Conservation (phyloP, 1,140 invertebrate genomes). For the Drosophila insularis region DNA sequence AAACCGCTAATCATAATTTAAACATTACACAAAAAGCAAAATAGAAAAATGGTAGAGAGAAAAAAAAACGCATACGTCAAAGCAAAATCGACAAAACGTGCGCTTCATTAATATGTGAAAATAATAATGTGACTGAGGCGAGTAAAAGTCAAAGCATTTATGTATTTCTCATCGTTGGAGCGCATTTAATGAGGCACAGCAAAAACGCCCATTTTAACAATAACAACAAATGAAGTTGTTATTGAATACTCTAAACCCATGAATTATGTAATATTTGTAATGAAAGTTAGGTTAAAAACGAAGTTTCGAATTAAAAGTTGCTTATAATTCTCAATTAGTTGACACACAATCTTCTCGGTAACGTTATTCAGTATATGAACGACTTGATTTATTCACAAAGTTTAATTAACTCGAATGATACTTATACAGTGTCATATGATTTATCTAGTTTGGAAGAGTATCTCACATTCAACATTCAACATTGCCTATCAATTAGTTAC, state of each 20-base stretch:
- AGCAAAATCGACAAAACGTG: slow-evolving; percentile 63
- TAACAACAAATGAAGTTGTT: slow-evolving; percentile 18
- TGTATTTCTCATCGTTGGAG: slow-evolving; percentile 14
- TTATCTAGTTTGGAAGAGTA: not conserved
- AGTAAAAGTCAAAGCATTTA: slow-evolving; percentile 15
- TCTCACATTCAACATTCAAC: not conserved
- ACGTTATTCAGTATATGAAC: too few relatives aligned
- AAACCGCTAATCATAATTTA: slow-evolving; percentile 75
- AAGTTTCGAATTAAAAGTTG: too few relatives aligned
- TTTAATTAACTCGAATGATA: too few relatives aligned
- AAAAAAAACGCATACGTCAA: slow-evolving; percentile 13
- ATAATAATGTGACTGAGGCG: slow-evolving; percentile 55
- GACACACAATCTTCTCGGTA: not conserved
- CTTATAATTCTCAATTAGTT: not conserved
- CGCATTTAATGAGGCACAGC: slow-evolving; percentile 60
- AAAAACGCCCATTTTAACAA: slow-evolving; percentile 40
- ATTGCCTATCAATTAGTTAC: slow-evolving; percentile 12
- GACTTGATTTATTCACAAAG: too few relatives aligned
- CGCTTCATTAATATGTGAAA: slow-evolving; percentile 73
- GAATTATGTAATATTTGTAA: not conserved
- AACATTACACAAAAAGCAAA: slow-evolving; percentile 58
- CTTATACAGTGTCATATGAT: too few relatives aligned
- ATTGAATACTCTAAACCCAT: not conserved
- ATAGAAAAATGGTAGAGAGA: not conserved
- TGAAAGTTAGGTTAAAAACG: not conserved